phyloP scores from a whole-genome alignment of 2,113 vertebrate species.

The Halcyon senegalensis region DNA sequence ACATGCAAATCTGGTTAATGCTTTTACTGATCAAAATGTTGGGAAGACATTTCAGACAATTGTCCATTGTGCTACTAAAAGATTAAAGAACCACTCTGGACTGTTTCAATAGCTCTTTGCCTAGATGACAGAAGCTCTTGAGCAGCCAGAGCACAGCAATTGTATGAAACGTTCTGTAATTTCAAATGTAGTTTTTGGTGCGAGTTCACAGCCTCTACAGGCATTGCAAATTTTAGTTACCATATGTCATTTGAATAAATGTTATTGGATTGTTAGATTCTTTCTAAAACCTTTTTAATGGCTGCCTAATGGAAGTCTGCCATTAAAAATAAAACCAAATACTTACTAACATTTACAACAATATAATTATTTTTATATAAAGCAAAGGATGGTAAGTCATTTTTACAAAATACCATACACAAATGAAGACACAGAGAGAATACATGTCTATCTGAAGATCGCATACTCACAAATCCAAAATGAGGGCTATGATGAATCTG shows the following conservation, averaged over 20 bases:
- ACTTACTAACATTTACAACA: background rate
- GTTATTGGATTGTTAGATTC: background rate
- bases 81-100: background rate
- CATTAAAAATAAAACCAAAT: background rate
- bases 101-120: constrained; percentile 1
- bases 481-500: background rate
- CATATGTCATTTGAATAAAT: background rate
- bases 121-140: background rate
- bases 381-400: background rate
- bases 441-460: background rate
- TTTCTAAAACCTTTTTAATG: background rate
- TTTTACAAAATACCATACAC: background rate
- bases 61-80: background rate
- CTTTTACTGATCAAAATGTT: constrained; percentile 11
- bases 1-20: background rate
- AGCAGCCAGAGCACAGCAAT: constrained; percentile 21
- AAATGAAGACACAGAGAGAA: background rate
- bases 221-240: background rate
- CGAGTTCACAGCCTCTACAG: background rate
- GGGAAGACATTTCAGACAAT: constrained; percentile 13
- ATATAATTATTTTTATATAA: background rate
- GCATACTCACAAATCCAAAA: background rate
- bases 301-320: background rate
- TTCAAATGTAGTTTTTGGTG: background rate
- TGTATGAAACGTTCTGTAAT: background rate